Conservation (phyloP, 2,888 invertebrate genomes). For the Drosophila hawaiiensis region DNA sequence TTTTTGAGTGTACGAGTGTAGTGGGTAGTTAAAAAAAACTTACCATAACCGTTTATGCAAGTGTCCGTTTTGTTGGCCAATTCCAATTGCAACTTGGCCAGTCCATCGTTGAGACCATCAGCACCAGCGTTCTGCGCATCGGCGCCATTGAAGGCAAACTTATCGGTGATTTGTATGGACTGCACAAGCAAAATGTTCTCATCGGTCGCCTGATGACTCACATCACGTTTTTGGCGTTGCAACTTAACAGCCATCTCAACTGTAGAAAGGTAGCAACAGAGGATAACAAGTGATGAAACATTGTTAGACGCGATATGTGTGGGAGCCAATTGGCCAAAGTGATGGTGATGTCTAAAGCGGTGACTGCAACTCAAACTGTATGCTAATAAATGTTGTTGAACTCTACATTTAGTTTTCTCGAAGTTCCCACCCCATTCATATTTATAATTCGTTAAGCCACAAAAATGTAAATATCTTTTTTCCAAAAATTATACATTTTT, state of each 20-base stretch:
- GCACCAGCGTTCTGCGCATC: constrained; percentile 64
- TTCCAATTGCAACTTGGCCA: constrained; percentile 90
- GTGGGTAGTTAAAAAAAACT: constrained; percentile 56
- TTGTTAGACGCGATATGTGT: constrained; percentile 8
- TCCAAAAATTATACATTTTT: neutral
- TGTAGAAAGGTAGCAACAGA: constrained; percentile 63
- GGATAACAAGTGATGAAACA: constrained; percentile 53
- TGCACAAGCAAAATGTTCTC: constrained; percentile 96
- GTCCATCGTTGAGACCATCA: constrained; percentile 85
- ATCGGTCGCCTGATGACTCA: constrained; percentile 86
- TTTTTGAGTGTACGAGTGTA: constrained; percentile 2
- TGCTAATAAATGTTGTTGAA: constrained; percentile 7
- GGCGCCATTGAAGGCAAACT: constrained; percentile 93
- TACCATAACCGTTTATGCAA: constrained; percentile 85
- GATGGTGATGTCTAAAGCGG: constrained; percentile 53
- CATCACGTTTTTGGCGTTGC: constrained; percentile 83
- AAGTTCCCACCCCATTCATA: neutral
- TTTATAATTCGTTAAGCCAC: neutral
- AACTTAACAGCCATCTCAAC: constrained; percentile 74
- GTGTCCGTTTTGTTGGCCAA: constrained; percentile 85
- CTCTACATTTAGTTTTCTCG: neutral
- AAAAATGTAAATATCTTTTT: neutral
- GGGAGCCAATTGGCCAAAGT: constrained; percentile 34
- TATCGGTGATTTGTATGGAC: constrained; percentile 96
- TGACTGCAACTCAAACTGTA: constrained; percentile 7